A percentile compares a stretch with the other conserved stretches of the same genome.
Conservation (phyloP, 2,797 vertebrate genomes). For the Ptychadena robeensis region DNA sequence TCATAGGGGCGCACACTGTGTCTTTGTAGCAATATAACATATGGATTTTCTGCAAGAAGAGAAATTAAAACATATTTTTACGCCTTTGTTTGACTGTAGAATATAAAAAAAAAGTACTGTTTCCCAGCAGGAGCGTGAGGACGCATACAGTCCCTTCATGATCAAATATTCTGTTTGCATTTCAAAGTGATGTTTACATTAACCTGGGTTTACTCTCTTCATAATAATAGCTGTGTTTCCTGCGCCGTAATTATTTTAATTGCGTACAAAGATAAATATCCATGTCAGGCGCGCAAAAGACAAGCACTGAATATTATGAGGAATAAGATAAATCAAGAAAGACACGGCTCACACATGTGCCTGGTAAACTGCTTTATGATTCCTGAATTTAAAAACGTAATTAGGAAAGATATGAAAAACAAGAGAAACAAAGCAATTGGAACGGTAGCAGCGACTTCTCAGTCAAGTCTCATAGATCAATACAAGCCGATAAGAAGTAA, state of each 20-base stretch:
- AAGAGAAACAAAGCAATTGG: neutral
- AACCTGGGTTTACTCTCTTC: slow-evolving; percentile 51
- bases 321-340: slow-evolving; percentile 18
- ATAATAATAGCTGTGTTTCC: slow-evolving; percentile 54
- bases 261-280: slow-evolving; percentile 60
- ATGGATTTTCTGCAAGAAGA: slow-evolving; percentile 39
- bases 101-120: slow-evolving; percentile 1
- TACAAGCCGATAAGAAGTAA: no score
- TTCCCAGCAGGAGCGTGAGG: slow-evolving; percentile 49
- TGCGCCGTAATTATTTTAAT: slow-evolving; percentile 58
- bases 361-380: neutral
- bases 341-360: slow-evolving; percentile 15
- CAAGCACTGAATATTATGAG: neutral
- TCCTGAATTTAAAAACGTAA: slow-evolving; percentile 14
- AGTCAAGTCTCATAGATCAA: no score
- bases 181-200: slow-evolving; percentile 56
- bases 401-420: neutral
- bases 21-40: slow-evolving; percentile 34
- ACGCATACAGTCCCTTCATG: slow-evolving; percentile 34
- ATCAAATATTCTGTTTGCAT: slow-evolving; percentile 55
- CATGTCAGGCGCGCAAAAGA: slow-evolving; percentile 38
- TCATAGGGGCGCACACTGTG: neutral
- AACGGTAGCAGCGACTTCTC: neutral
- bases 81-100: slow-evolving; percentile 38
- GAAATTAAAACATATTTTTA: slow-evolving; percentile 49